Conservation (phyloP, 2,113 vertebrate genomes). For the Bujurquina vittata region DNA sequence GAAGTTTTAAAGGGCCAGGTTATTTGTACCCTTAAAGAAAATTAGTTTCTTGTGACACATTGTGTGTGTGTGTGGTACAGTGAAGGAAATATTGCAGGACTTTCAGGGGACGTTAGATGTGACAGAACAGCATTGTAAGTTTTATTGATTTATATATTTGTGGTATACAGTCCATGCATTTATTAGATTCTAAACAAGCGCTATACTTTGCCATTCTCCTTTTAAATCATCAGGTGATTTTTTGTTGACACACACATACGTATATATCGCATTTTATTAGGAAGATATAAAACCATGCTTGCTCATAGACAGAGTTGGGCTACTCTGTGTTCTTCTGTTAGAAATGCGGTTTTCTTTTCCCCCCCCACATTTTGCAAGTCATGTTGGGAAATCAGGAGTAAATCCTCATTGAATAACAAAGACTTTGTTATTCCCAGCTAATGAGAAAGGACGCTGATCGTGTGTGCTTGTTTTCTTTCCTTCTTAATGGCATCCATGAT, state of each 20-base stretch:
- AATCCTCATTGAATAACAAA: conserved; percentile 42
- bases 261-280: neutral
- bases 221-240: neutral
- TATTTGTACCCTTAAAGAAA: conserved; percentile 58
- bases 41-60: conserved; percentile 26
- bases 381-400: conserved; percentile 5
- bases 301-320: neutral
- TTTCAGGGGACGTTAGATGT: neutral
- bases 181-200: neutral
- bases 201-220: neutral
- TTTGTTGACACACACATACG: neutral
- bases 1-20: conserved; percentile 51
- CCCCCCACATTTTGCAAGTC: neutral
- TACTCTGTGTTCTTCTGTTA: neutral
- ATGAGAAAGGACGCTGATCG: conserved; percentile 3
- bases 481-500: conserved; percentile 6
- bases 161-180: neutral
- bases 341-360: neutral
- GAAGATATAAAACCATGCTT: neutral
- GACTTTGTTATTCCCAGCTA: neutral
- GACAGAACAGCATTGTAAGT: conserved; percentile 15
- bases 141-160: neutral
- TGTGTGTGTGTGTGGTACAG: neutral
- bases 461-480: neutral
- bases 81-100: conserved; percentile 28